Percentiles rank a stretch among this genome's conserved stretches.
Evolutionary conservation across 2,888 invertebrate genomes (phyloP).

Genomic region (Nomada hirtipes): DNA sequence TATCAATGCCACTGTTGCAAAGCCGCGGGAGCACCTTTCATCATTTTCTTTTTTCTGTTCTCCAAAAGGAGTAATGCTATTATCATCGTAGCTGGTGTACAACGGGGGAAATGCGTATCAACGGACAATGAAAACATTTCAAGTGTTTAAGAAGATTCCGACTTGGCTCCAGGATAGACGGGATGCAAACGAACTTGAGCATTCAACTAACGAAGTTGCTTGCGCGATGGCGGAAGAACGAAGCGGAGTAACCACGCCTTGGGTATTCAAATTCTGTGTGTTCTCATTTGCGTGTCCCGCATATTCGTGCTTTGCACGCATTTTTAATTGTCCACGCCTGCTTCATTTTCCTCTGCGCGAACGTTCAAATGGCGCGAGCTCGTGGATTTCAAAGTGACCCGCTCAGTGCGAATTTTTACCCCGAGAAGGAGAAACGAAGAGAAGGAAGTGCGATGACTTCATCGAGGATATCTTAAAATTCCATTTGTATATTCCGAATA

Average conservation of each 20-base stretch:
- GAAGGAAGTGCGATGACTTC: not conserved
- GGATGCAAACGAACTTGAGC: not conserved
- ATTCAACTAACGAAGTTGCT: not conserved
- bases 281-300: slow-evolving; percentile 15
- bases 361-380: not conserved
- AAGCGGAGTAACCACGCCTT: not conserved
- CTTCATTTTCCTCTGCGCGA: not conserved
- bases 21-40: no score
- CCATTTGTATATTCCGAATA: slow-evolving; percentile 7
- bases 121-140: not conserved
- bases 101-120: no score
- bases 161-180: not conserved
- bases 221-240: not conserved
- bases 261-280: slow-evolving; percentile 27
- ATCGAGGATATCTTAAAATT: not conserved
- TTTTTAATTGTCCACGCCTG: slow-evolving; percentile 15
- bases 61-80: no score
- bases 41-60: no score
- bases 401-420: not conserved
- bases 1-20: not conserved
- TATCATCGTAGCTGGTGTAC: no score
- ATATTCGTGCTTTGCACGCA: not conserved
- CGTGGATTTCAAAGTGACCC: not conserved
- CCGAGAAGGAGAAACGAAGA: not conserved
- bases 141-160: not conserved